Evolutionary conservation across 2,888 invertebrate species (phyloP).

Genomic region (Coenonympha glycerion): DNA sequence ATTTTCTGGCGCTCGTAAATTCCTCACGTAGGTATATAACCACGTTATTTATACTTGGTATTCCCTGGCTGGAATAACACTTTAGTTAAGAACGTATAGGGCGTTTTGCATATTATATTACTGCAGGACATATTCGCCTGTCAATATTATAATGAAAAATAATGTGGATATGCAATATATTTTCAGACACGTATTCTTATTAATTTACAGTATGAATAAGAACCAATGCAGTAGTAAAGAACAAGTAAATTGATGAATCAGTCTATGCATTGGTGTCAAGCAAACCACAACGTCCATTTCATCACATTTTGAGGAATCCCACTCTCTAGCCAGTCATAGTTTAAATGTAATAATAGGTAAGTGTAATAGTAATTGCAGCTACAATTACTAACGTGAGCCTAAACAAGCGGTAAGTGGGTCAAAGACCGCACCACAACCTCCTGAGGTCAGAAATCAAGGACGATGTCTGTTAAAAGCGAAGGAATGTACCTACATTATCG

Average conservation of each 20-base stretch:
- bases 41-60: neutral
- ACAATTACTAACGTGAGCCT: neutral
- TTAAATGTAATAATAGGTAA: no score
- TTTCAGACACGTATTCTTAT: neutral
- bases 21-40: neutral
- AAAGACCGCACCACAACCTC: conserved; percentile 41
- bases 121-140: neutral
- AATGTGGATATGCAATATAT: neutral
- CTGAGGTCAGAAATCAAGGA: conserved; percentile 53
- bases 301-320: no score
- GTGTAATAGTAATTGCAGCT: neutral
- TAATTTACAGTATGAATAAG: no score
- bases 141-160: neutral
- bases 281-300: no score
- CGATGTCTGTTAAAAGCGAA: conserved; percentile 21
- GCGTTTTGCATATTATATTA: neutral
- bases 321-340: no score
- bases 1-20: neutral
- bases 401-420: conserved; percentile 42
- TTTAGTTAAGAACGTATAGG: neutral
- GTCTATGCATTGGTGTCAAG: no score
- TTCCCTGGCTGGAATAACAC: neutral
- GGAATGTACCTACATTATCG: no score
- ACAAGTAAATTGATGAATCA: no score
- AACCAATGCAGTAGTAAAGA: no score